phyloP scores from a whole-genome alignment of 2,113 vertebrate species.

The Arizona elegans region DNA sequence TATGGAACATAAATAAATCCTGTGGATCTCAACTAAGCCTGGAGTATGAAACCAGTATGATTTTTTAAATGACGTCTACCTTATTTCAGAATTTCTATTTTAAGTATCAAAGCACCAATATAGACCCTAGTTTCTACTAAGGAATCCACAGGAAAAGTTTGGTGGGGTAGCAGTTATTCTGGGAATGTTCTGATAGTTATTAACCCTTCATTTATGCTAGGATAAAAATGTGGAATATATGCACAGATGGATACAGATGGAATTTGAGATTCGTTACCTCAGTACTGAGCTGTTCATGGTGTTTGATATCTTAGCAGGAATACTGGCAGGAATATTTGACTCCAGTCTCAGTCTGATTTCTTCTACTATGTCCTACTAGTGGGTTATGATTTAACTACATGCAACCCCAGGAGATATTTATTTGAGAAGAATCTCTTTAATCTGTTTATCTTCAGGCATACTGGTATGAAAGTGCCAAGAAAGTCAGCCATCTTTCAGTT shows the following conservation, averaged over 20 bases:
- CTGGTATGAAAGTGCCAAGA: not conserved
- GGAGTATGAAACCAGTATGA: not conserved
- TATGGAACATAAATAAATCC: not conserved
- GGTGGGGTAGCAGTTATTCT: not conserved
- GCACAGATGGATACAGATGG: not conserved
- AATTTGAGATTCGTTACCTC: not conserved
- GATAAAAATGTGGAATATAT: not conserved
- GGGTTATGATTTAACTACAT: not conserved
- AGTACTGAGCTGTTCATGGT: not conserved
- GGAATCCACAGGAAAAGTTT: not conserved
- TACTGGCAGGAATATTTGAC: not conserved
- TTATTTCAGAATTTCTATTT: not conserved
- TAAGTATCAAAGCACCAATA: not conserved
- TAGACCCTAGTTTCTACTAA: not conserved
- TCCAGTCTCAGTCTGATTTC: not conserved
- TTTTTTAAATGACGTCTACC: not conserved
- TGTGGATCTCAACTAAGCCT: not conserved
- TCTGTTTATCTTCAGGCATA: not conserved
- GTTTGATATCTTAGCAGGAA: not conserved
- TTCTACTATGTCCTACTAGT: not conserved
- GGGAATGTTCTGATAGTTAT: not conserved
- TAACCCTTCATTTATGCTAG: not conserved
- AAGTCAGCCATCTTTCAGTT: not conserved
- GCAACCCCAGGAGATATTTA: not conserved
- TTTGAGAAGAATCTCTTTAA: not conserved